A percentile compares a stretch with the other conserved stretches of the same genome.
Conservation (phyloP, 2,113 vertebrate genomes). For the Tautogolabrus adspersus region DNA sequence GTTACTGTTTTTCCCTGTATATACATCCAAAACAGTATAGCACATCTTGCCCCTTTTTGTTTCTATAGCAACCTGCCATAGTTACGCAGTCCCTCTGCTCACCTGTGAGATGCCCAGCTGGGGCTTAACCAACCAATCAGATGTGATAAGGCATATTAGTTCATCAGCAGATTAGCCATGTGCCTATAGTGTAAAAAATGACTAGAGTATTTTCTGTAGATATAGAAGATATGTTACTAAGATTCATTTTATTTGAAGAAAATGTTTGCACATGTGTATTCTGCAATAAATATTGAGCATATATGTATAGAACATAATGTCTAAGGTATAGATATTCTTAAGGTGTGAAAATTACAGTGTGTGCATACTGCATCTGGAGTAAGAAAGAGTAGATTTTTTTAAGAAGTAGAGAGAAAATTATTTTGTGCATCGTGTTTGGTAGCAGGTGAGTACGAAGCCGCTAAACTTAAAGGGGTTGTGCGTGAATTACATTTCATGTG, state of each 20-base stretch:
- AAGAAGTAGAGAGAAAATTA: slow-evolving; percentile 38
- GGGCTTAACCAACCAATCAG: slow-evolving; percentile 65
- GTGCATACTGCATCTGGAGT: slow-evolving; percentile 29
- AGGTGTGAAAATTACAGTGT: slow-evolving; percentile 45
- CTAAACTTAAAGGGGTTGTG: slow-evolving; percentile 70
- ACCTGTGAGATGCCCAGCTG: slow-evolving; percentile 66
- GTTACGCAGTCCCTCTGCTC: slow-evolving; percentile 65
- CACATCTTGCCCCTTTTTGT: slow-evolving; percentile 59
- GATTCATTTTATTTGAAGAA: slow-evolving; percentile 59
- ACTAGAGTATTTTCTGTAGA: slow-evolving; percentile 59
- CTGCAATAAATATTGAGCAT: slow-evolving; percentile 82
- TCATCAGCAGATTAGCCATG: slow-evolving; percentile 75
- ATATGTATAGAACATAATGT: slow-evolving; percentile 74
- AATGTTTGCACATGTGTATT: slow-evolving; percentile 58
- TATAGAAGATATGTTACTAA: slow-evolving; percentile 66
- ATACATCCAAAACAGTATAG: slow-evolving; percentile 66
- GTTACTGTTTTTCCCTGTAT: slow-evolving; percentile 69
- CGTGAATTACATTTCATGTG: slow-evolving; percentile 61
- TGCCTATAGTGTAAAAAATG: slow-evolving; percentile 64
- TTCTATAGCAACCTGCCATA: slow-evolving; percentile 71
- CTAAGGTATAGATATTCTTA: slow-evolving; percentile 75
- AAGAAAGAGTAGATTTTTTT: slow-evolving; percentile 27
- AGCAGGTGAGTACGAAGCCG: slow-evolving; percentile 43
- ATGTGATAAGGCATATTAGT: slow-evolving; percentile 82
- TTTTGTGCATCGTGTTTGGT: slow-evolving; percentile 39